Conservation (phyloP, 2,888 invertebrate genomes). For the Nomada hirtipes region DNA sequence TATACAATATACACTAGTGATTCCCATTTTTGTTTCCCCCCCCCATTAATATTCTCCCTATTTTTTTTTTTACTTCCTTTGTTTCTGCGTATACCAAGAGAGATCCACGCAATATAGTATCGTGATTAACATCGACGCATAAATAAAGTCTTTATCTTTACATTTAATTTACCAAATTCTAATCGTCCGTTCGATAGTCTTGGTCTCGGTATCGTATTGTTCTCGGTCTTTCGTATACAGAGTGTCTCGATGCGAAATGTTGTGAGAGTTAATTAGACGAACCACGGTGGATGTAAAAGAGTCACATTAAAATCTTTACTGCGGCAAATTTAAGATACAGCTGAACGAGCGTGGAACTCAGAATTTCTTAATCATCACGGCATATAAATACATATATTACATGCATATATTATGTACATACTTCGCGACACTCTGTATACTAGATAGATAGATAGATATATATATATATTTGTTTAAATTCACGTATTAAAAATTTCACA, state of each 20-base stretch:
- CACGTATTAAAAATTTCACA: constrained; percentile 26
- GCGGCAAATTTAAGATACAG: neutral
- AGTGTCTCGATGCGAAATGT: neutral
- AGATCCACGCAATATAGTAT: constrained; percentile 63
- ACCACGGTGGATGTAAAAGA: too few relatives aligned
- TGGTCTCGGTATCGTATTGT: constrained; percentile 43
- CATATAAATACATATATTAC: neutral
- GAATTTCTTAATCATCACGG: neutral
- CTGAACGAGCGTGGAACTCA: neutral
- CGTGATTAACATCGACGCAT: constrained; percentile 59
- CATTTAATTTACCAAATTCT: constrained; percentile 23
- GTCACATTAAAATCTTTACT: too few relatives aligned
- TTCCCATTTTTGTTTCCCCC: constrained; percentile 58
- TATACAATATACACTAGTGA: constrained; percentile 69
- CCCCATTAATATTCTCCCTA: constrained; percentile 15
- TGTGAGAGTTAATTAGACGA: too few relatives aligned
- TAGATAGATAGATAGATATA: constrained; percentile 17
- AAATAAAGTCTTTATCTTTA: constrained; percentile 22
- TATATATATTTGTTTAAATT: neutral
- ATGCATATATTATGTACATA: too few relatives aligned
- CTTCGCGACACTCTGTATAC: constrained; percentile 4
- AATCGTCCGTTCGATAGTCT: constrained; percentile 21
- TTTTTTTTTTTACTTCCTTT: constrained; percentile 40
- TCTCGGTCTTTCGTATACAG: constrained; percentile 4
- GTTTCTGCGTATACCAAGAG: constrained; percentile 70